phyloP scores from a whole-genome alignment of 1,140 invertebrate genomes.

The Lamellibrachia luymesi region DNA sequence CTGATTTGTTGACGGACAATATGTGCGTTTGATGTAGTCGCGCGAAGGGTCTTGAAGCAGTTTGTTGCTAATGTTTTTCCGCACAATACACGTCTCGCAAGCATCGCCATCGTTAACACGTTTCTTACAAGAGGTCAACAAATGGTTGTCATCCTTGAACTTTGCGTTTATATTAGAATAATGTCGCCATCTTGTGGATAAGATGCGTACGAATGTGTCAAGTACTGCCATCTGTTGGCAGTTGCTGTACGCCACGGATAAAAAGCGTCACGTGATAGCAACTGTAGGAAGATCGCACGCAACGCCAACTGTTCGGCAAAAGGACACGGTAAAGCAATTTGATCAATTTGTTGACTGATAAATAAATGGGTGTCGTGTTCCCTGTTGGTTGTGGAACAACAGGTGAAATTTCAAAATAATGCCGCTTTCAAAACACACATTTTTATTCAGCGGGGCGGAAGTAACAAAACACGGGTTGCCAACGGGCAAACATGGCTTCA shows the following conservation, averaged over 20 bases:
- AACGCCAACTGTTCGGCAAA: not conserved
- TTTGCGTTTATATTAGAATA: not conserved
- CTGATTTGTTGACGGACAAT: constrained; percentile 4
- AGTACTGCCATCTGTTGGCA: not conserved
- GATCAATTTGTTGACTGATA: not conserved
- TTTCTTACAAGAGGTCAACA: not conserved
- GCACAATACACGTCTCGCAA: not conserved
- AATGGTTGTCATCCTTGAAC: not conserved
- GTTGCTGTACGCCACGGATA: not conserved
- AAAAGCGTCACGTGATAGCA: not conserved
- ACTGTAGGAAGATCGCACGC: not conserved
- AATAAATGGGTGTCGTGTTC: too few species aligned
- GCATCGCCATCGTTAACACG: not conserved
- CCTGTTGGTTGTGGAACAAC: too few species aligned
- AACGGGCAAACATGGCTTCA: too few species aligned
- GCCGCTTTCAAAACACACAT: too few species aligned
- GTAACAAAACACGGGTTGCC: too few species aligned
- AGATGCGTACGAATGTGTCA: not conserved
- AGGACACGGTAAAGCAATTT: not conserved
- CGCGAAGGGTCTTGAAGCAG: not conserved
- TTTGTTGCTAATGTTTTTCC: not conserved
- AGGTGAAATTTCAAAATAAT: too few species aligned
- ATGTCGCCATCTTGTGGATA: not conserved
- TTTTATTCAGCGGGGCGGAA: too few species aligned
- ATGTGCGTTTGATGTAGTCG: not conserved